Evolutionary conservation across 37 sponge, comb jelly and placozoan species (phyloP).

Genomic region (Ephydatia muelleri): DNA sequence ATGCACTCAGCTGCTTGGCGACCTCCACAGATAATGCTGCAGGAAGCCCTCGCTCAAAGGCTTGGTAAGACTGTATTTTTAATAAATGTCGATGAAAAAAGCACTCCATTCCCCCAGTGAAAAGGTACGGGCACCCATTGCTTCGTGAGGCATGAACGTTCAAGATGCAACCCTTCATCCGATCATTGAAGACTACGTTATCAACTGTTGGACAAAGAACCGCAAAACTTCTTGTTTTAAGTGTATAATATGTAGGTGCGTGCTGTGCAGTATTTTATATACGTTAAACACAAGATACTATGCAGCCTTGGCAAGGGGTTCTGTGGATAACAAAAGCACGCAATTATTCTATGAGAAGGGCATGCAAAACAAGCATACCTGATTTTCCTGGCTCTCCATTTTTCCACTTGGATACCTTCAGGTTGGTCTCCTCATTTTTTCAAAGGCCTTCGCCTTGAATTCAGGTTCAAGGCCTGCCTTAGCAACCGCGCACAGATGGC

Average conservation of each 20-base stretch:
- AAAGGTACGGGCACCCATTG: constrained; percentile 55
- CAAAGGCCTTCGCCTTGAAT: constrained; percentile 25
- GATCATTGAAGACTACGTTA: constrained; percentile 39
- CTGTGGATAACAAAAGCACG: background rate
- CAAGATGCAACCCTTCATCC: constrained; percentile 12
- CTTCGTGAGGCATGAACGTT: constrained; percentile 60
- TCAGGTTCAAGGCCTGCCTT: constrained; percentile 77
- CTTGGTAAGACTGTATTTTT: constrained; percentile 55
- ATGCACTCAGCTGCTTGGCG: constrained; percentile 45
- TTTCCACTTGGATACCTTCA: constrained; percentile 60
- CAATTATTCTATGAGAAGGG: background rate
- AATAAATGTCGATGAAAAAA: no score
- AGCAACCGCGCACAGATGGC: constrained; percentile 72
- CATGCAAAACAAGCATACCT: constrained; percentile 34
- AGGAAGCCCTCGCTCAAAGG: constrained; percentile 33
- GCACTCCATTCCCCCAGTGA: no score
- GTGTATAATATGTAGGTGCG: background rate
- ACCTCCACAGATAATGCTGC: constrained; percentile 23
- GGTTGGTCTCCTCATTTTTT: constrained; percentile 30
- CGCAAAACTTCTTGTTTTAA: constrained; percentile 32
- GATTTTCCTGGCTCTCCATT: constrained; percentile 62
- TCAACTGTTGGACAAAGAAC: constrained; percentile 15
- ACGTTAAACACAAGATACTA: background rate
- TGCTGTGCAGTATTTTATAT: background rate
- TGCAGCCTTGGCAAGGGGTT: background rate